These are phyloP conservation scores for Neosilurus mollespiculum DNA, from an alignment of 2,797 vertebrate genomes.

Conservation along the genomic window DNA sequence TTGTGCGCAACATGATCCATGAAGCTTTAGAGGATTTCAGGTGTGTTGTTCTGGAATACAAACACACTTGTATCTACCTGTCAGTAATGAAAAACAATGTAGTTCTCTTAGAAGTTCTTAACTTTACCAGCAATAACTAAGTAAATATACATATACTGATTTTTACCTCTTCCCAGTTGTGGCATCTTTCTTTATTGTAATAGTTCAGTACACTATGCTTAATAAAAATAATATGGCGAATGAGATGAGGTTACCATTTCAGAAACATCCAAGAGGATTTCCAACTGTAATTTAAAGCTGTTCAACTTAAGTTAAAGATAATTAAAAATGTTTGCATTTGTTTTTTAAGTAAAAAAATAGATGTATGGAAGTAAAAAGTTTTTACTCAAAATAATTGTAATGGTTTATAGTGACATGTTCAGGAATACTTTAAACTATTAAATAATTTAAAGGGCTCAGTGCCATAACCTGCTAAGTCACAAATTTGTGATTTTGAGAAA, in stretches of 20 bases:
- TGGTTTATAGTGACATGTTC: neutral
- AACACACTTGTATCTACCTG: neutral
- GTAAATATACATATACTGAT: no score
- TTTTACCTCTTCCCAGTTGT: neutral
- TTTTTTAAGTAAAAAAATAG: neutral
- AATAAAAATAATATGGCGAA: neutral
- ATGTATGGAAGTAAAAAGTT: neutral
- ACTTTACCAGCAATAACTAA: neutral
- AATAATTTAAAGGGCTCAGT: neutral
- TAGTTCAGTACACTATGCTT: neutral
- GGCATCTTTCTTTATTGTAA: neutral
- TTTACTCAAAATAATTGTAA: neutral
- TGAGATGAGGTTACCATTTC: neutral
- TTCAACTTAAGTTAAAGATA: neutral
- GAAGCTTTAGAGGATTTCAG: slow-evolving; percentile 94
- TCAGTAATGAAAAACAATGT: neutral
- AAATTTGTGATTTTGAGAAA: no score
- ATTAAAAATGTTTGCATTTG: neutral
- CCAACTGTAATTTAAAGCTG: no score
- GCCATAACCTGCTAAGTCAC: no score
- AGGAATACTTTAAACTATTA: neutral
- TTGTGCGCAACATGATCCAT: slow-evolving; percentile 97
- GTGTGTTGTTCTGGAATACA: slow-evolving; percentile 64
- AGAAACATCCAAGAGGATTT: neutral
- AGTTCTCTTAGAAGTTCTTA: neutral